These are phyloP conservation scores for Dromiciops gliroides DNA, from an alignment of 2,113 vertebrate species.

Conservation along the genomic window DNA sequence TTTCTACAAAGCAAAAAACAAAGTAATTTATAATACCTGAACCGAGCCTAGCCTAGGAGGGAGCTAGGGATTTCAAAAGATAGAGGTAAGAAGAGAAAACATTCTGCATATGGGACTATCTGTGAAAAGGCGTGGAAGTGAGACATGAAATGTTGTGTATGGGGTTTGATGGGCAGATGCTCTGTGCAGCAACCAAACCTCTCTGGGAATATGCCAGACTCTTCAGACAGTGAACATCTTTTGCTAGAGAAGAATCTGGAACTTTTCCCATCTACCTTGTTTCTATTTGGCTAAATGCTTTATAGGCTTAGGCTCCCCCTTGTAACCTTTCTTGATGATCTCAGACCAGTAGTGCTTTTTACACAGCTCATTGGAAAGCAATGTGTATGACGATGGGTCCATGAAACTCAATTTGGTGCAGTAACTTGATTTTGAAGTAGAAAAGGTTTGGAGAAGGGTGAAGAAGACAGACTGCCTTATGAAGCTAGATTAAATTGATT, in stretches of 20 bases:
- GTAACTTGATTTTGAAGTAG: slow-evolving; percentile 33
- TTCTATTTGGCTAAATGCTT: slow-evolving; percentile 8
- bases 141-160: neutral
- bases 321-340: slow-evolving; percentile 8
- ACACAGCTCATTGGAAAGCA: neutral
- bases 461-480: neutral
- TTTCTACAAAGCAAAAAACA: neutral
- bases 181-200: slow-evolving; percentile 32
- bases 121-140: neutral
- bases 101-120: neutral
- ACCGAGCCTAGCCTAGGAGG: neutral
- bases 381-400: slow-evolving; percentile 16
- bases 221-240: slow-evolving; percentile 6
- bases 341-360: slow-evolving; percentile 26
- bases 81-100: neutral
- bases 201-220: slow-evolving; percentile 12
- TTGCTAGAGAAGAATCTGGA: slow-evolving; percentile 35
- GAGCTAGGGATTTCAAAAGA: neutral
- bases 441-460: slow-evolving; percentile 25
- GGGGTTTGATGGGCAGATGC: neutral
- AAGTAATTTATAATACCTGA: neutral
- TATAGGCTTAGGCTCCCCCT: neutral
- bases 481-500: neutral
- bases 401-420: slow-evolving; percentile 16
- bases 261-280: slow-evolving; percentile 40